These are phyloP conservation scores for Aphrophora alni DNA, from an alignment of 2,888 invertebrate genomes.

Conservation along the genomic window DNA sequence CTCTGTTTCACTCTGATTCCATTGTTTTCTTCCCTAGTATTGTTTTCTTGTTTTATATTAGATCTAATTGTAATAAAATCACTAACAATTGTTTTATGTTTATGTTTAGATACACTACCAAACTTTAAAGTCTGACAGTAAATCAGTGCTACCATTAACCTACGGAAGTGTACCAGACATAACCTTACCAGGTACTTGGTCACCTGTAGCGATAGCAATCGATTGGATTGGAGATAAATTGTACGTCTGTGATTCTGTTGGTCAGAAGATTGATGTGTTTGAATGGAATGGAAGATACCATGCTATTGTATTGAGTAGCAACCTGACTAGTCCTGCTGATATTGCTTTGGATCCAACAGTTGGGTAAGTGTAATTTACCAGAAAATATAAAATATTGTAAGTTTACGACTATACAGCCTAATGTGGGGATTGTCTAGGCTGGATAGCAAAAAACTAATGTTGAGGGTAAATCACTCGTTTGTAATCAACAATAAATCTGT, in stretches of 20 bases:
- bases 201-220: constrained; percentile 89
- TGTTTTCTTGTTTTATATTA: no score
- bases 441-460: no score
- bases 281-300: constrained; percentile 87
- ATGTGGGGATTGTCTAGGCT: no score
- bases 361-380: constrained; percentile 67
- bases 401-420: no score
- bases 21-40: no score
- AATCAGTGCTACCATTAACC: constrained; percentile 58
- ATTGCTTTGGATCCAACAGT: constrained; percentile 91
- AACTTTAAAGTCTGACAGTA: constrained; percentile 59
- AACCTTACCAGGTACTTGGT: constrained; percentile 82
- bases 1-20: no score
- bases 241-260: constrained; percentile 91
- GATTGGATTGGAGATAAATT: constrained; percentile 98
- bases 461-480: no score
- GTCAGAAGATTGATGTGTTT: constrained; percentile 93
- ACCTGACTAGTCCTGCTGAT: constrained; percentile 89
- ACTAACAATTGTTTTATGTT: no score
- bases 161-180: constrained; percentile 59
- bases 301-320: constrained; percentile 89
- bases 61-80: no score
- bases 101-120: constrained; percentile 70
- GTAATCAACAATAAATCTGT: no score
- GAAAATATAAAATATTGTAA: background rate